Evolutionary conservation across 1,140 invertebrate genomes (phyloP), one percentile per base, ranked within the genome.

Genomic region (Zaprionus taronus): DNA sequence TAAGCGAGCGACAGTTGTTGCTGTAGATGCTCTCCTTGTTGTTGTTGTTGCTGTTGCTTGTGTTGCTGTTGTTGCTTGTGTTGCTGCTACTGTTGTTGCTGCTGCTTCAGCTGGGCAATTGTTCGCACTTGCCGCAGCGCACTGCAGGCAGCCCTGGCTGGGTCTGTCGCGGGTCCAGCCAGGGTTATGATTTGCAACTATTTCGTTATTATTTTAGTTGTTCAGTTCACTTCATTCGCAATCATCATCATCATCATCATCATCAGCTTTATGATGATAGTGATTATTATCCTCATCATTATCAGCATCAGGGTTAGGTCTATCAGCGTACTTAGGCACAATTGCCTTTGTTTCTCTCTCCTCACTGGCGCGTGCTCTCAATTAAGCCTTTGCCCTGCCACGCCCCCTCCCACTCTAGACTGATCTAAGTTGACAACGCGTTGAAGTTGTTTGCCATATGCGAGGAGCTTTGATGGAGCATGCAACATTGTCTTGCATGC

Each of bases 1-100:
- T 90, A 90, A 90, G 85, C 85, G 79, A 80, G 79, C 85, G 79
- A 89, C 85, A 90, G 72, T 81, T 69, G 68, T 64, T 64, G 68
- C 47, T 66, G 72, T 53, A 70, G 68, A 1, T 62, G 53, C 41
- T 68, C 26, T 12, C 81, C 69, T 44, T 69, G 66, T 51, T 55
- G 68, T 71, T 76, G 60, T 58, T 47, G 66, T 36, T 58, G 41
- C 47, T 57, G 65, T n/a, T 58, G 53, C 28, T 58, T 38, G 15
- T 68, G 56, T 34, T 17, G 55, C 44, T 31, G 47, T 2, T 22
- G 26, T 15, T 61, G 22, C 17, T n/a, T n/a, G n/a, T 31, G 2
- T 14, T 14, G 34, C 12, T 41, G 26, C 5, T 22, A 15, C 15
- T 61, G 15, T 3, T 34, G 31, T 14, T 22, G 26, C 11, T 61